Conservation (phyloP, 2,888 invertebrate species). For the Rutpela maculata region DNA sequence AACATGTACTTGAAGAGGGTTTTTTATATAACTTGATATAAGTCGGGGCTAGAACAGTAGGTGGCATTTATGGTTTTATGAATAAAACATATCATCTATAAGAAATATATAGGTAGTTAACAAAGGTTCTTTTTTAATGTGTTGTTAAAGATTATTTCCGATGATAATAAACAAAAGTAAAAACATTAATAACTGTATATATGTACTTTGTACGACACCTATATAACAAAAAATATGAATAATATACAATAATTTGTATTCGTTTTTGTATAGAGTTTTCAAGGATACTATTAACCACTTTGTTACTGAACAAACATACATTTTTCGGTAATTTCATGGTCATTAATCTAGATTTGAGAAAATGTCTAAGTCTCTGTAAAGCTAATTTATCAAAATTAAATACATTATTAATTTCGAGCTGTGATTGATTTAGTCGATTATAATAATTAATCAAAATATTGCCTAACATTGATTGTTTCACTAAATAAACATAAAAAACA, state of each 20-base stretch:
- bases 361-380: constrained; percentile 3
- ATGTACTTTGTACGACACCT: too few species aligned
- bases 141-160: too few species aligned
- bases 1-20: too few species aligned
- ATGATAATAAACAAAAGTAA: too few species aligned
- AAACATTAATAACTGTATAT: too few species aligned
- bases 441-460: constrained; percentile 7
- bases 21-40: too few species aligned
- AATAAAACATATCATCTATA: too few species aligned
- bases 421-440: not conserved
- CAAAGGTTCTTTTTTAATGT: too few species aligned
- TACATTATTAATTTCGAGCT: not conserved
- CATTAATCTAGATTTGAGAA: not conserved
- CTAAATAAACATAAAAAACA: constrained; percentile 13
- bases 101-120: too few species aligned
- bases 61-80: too few species aligned
- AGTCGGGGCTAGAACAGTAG: too few species aligned
- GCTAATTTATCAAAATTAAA: constrained; percentile 1
- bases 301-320: not conserved
- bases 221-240: not conserved
- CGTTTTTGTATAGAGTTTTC: not conserved
- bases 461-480: not conserved
- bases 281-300: not conserved
- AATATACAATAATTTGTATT: not conserved
- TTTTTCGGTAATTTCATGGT: constrained; percentile 1